A percentile compares a stretch with the other conserved stretches of the same genome.
These are phyloP conservation scores for Tachycineta bicolor DNA, from an alignment of 2,113 vertebrate species.

Conservation along the genomic window DNA sequence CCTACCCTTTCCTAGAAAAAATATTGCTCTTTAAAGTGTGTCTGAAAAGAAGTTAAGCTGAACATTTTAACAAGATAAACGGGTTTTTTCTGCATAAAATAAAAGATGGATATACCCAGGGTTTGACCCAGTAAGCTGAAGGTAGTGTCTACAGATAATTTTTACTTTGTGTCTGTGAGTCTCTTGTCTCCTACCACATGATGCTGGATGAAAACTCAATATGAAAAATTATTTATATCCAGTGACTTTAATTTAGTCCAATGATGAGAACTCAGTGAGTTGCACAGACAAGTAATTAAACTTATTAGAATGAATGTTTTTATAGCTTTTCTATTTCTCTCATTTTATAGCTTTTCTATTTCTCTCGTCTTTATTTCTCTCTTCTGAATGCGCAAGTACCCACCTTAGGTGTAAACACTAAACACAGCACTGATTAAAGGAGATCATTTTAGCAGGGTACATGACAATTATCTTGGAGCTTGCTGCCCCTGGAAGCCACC, in stretches of 20 bases:
- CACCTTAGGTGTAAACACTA: not conserved
- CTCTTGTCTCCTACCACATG: not conserved
- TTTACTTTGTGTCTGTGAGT: not conserved
- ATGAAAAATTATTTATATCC: slow-evolving; percentile 13
- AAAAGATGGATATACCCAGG: not conserved
- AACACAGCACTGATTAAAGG: not conserved
- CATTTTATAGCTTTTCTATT: not conserved
- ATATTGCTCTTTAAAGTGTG: not conserved
- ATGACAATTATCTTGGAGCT: not conserved
- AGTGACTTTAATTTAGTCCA: slow-evolving; percentile 1
- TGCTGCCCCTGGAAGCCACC: not conserved
- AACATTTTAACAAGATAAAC: not conserved
- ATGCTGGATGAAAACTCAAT: not conserved
- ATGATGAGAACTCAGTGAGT: not conserved
- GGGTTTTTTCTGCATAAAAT: not conserved
- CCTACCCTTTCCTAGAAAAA: not conserved
- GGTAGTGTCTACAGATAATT: not conserved
- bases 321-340: not conserved
- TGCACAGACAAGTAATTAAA: slow-evolving; percentile 35
- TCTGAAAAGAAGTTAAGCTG: not conserved
- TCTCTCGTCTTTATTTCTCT: slow-evolving; percentile 30
- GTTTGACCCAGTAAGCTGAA: not conserved
- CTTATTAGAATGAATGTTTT: slow-evolving; percentile 40
- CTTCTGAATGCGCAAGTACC: not conserved
- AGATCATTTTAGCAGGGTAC: not conserved